These are phyloP conservation scores for Athetis lepigone DNA, from an alignment of 2,888 invertebrate species.

Conservation along the genomic window DNA sequence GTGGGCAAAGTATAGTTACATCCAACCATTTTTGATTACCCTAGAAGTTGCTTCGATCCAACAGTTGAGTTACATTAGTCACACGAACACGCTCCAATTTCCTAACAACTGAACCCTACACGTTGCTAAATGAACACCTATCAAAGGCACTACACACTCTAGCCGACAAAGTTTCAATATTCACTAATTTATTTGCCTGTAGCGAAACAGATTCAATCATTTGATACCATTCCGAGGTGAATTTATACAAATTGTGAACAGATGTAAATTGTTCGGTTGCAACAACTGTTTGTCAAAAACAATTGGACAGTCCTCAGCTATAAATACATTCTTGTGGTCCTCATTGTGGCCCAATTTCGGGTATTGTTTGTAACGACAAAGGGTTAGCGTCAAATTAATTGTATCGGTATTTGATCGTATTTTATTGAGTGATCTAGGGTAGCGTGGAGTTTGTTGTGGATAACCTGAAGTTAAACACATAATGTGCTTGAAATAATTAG, in stretches of 20 bases:
- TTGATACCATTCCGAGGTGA: slow-evolving; percentile 33
- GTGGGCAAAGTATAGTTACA: too few species aligned
- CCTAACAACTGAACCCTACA: not conserved
- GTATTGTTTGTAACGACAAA: slow-evolving; percentile 15
- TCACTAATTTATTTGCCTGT: slow-evolving; percentile 40
- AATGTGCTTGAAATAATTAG: not conserved
- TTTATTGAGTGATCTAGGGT: not conserved
- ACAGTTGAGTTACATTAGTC: not conserved
- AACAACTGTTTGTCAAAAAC: slow-evolving; percentile 39
- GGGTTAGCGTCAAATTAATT: slow-evolving; percentile 1
- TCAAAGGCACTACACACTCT: slow-evolving; percentile 29
- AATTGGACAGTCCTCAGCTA: slow-evolving; percentile 10
- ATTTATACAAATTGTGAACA: slow-evolving; percentile 49
- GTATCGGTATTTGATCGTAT: not conserved
- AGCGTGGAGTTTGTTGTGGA: not conserved
- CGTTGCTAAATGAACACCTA: slow-evolving; percentile 25
- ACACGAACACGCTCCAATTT: not conserved
- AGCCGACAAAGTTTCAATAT: slow-evolving; percentile 26
- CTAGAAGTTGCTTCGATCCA: not conserved
- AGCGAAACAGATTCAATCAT: slow-evolving; percentile 50
- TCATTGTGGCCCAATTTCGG: not conserved
- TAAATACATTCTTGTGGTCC: slow-evolving; percentile 14
- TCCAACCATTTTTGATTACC: not conserved
- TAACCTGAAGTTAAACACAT: not conserved
- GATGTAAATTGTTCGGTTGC: slow-evolving; percentile 51